Evolutionary conservation across 2,797 vertebrate species (phyloP), one percentile per base, ranked within the genome.

Genomic region (Falco naumanni): DNA sequence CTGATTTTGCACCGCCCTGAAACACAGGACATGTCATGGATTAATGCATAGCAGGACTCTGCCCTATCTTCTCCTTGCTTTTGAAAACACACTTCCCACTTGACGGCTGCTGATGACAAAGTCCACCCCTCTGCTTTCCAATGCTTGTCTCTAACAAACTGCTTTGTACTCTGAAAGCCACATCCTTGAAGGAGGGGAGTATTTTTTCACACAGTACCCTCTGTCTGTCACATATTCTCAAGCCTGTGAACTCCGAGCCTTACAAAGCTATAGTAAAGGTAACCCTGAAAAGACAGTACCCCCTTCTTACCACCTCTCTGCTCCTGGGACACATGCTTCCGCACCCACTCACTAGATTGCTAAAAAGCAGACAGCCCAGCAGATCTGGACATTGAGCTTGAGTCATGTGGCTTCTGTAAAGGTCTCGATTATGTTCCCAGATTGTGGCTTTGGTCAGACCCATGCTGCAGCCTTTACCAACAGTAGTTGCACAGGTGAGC

Each of bases 1-100:
- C 80, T 60, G 74, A 60, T 69, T 91, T 56, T 28, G 74, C 91
- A 70, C 94, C 93, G 57, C 95, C 96, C 91, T 82, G 94, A 70
- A 95, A 89, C 75, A 18, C 56, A 61, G 74, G 48, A 48, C 34
- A 25, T 18, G 63, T 41, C 83, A 34, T 0, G 10, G 85, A 91
- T 87, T 83, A 89, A 57, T 0, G 29, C 60, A 25, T 84, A n/a
- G 78, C 78, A 65, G 95, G 91, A 96, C 95, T 96, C 88, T 95
- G 94, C 86, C 93, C 96, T 95, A 61, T 72, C 51, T 61, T 65
- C 72, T 84, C 85, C 3, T 2, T 26, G 71, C 77, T 18, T 64
- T 18, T 45, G 50, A 33, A 64, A 93, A 74, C 84, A 88, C 48
- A n/a, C 94, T 85, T 95, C 93, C 86, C 53, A 20, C 75, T 39